A percentile compares a stretch with the other conserved stretches of the same genome.
Conservation (phyloP, 1,140 invertebrate species). For the Cherax quadricarinatus region DNA sequence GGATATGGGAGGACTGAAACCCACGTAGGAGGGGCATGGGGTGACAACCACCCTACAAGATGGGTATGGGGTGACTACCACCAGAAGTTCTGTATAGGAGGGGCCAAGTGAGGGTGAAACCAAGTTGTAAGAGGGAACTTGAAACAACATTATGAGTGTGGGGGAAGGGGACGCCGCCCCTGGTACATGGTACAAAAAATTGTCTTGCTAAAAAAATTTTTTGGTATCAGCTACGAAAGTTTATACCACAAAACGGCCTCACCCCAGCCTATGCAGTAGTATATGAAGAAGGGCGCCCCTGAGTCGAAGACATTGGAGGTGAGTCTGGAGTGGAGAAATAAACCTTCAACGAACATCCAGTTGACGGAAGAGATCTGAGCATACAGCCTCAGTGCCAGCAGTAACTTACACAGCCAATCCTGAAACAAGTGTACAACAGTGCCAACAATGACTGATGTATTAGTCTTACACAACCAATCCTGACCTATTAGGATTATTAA, state of each 20-base stretch:
- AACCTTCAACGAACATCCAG: conserved; percentile 81
- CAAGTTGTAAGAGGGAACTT: too few species aligned
- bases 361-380: conserved; percentile 77
- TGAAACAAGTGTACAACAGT: background rate
- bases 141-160: too few species aligned
- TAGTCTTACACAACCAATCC: background rate
- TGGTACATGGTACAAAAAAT: background rate
- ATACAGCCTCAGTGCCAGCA: conserved; percentile 78
- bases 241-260: background rate
- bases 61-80: too few species aligned
- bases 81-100: too few species aligned
- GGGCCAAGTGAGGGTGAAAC: too few species aligned
- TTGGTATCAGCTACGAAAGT: too few species aligned
- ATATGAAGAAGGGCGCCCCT: conserved; percentile 32
- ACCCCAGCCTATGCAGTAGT: conserved; percentile 59
- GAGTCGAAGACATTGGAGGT: conserved; percentile 79
- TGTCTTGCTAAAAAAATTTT: background rate
- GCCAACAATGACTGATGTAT: too few species aligned
- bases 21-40: too few species aligned
- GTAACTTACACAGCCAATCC: conserved; percentile 74
- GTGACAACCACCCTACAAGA: too few species aligned
- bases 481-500: too few species aligned
- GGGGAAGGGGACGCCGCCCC: too few species aligned
- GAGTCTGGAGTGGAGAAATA: conserved; percentile 78
- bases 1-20: too few species aligned